A percentile compares a stretch with the other conserved stretches of the same genome.
phyloP scores from a whole-genome alignment of 2,797 vertebrate species.

The Xiphophorus birchmanni region DNA sequence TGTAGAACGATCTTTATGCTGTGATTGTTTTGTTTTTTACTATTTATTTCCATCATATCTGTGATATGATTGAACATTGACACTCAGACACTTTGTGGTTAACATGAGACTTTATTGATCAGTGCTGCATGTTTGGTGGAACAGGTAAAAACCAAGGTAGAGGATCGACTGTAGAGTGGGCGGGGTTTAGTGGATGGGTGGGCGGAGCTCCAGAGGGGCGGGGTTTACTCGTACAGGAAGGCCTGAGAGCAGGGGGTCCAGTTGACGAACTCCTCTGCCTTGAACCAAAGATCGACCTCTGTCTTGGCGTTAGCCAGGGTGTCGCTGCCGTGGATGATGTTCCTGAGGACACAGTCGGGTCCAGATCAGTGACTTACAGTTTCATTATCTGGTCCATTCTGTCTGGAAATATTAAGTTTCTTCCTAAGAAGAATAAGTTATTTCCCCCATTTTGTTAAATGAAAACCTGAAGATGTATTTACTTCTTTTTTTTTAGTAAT shows the following conservation, averaged over 20 bases:
- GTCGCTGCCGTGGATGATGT: slow-evolving; percentile 95
- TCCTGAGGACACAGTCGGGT: slow-evolving; percentile 74
- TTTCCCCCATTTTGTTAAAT: not conserved
- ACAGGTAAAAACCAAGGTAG: slow-evolving; percentile 23
- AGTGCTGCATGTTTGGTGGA: slow-evolving; percentile 37
- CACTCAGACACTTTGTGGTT: slow-evolving; percentile 7
- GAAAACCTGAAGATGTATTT: too few relatives aligned
- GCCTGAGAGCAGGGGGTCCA: slow-evolving; percentile 80
- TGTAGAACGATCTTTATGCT: too few relatives aligned
- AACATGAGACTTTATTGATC: slow-evolving; percentile 63
- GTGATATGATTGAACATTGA: not conserved
- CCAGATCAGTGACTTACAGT: not conserved
- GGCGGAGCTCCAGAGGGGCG: slow-evolving; percentile 1
- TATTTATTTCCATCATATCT: not conserved
- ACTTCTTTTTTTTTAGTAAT: too few relatives aligned
- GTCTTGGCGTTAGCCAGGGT: slow-evolving; percentile 88
- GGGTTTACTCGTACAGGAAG: slow-evolving; percentile 87
- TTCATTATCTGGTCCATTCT: not conserved
- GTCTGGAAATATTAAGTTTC: not conserved
- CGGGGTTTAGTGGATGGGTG: not conserved
- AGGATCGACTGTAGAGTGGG: slow-evolving; percentile 9
- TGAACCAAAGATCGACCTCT: slow-evolving; percentile 91
- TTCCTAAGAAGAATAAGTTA: not conserved
- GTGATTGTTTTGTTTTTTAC: not conserved
- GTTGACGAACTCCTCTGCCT: slow-evolving; percentile 83